Conservation (phyloP, 2,888 invertebrate genomes). For the Tenthredo notha region DNA sequence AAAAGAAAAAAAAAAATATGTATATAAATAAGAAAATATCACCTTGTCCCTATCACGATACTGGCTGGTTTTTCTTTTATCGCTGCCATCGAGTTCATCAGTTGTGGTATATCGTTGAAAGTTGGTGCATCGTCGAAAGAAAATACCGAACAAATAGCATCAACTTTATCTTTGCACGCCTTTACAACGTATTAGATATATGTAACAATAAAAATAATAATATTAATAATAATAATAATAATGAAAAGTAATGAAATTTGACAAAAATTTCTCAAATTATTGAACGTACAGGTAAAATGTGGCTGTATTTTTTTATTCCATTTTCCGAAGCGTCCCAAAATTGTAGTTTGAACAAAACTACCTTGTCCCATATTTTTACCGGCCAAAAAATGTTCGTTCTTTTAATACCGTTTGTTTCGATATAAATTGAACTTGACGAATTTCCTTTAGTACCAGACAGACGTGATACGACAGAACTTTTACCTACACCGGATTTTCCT, state of each 20-base stretch:
- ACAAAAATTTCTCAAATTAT: constrained; percentile 30
- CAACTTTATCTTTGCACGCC: constrained; percentile 81
- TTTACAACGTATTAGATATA: constrained; percentile 61
- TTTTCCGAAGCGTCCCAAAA: constrained; percentile 82
- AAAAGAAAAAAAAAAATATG: too few species aligned
- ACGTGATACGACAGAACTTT: constrained; percentile 79
- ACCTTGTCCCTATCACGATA: constrained; percentile 80
- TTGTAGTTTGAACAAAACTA: constrained; percentile 80
- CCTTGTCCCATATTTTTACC: constrained; percentile 80
- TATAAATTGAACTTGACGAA: constrained; percentile 67
- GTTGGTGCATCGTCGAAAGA: constrained; percentile 80
- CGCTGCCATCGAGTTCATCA: constrained; percentile 78
- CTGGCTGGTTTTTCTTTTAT: constrained; percentile 78
- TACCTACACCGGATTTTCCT: constrained; percentile 81
- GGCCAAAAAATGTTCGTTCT: constrained; percentile 81
- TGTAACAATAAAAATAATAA: constrained; percentile 31
- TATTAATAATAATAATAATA: constrained; percentile 35
- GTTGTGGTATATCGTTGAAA: constrained; percentile 80
- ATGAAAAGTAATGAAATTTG: constrained; percentile 20
- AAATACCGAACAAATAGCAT: constrained; percentile 80
- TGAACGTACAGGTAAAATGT: constrained; percentile 79
- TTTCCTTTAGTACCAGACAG: constrained; percentile 78
- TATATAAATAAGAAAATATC: too few species aligned
- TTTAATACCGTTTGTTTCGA: constrained; percentile 80
- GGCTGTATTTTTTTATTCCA: constrained; percentile 80